These are phyloP conservation scores for Formica selysi DNA, from an alignment of 1,140 invertebrate species.

Conservation along the genomic window DNA sequence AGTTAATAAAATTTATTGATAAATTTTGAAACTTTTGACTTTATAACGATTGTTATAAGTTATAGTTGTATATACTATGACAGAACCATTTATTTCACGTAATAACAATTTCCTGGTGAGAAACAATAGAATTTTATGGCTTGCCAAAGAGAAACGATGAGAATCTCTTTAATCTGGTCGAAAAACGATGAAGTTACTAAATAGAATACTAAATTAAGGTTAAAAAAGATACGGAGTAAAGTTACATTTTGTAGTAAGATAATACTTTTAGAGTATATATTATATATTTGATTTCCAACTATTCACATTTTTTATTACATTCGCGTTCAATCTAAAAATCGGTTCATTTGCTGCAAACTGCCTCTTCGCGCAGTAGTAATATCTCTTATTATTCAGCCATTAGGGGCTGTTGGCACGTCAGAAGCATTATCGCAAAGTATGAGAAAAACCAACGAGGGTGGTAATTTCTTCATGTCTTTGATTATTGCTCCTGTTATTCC, in stretches of 20 bases:
- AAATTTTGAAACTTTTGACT: not conserved
- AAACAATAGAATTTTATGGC: conserved; percentile 43
- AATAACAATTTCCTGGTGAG: conserved; percentile 22
- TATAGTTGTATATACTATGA: not conserved
- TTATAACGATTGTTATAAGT: conserved; percentile 2
- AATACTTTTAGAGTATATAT: not conserved
- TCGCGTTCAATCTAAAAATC: not conserved
- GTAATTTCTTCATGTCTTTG: conserved; percentile 26
- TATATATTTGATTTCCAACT: not conserved
- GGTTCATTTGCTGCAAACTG: not conserved
- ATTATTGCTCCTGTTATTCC: not conserved
- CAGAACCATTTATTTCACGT: conserved; percentile 14
- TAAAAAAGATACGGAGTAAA: not conserved
- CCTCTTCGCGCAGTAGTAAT: conserved; percentile 29
- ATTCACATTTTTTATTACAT: conserved; percentile 22
- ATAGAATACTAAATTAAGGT: no score
- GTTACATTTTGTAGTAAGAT: not conserved
- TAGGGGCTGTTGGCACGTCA: conserved; percentile 38
- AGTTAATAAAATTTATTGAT: not conserved
- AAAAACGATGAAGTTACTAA: conserved; percentile 17
- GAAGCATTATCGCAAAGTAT: conserved; percentile 32
- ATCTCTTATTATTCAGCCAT: conserved; percentile 42
- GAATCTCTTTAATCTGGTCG: conserved; percentile 44
- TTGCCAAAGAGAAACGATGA: conserved; percentile 44
- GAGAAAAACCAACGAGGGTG: not conserved